Conservation (phyloP, 2,888 invertebrate genomes). For the Allophyes oxyacanthae region DNA sequence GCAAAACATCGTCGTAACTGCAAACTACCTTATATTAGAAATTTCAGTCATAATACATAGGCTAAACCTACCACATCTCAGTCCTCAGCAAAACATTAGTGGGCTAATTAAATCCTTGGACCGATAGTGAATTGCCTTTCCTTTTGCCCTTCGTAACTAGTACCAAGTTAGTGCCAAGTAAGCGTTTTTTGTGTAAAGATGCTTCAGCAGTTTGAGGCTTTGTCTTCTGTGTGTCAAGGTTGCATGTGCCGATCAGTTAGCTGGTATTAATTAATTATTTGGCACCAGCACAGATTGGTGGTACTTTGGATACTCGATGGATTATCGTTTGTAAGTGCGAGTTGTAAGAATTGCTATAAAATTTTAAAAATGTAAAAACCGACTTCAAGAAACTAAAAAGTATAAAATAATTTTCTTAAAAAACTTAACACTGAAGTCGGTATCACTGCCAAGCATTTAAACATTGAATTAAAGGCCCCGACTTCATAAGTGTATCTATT, state of each 20-base stretch:
- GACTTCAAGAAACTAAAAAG: too few species aligned
- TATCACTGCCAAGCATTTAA: too few species aligned
- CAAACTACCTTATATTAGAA: too few species aligned
- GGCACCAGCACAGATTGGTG: conserved; percentile 2
- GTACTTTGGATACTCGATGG: conserved; percentile 3
- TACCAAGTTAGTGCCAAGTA: conserved; percentile 7
- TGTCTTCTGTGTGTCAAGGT: conserved; percentile 33
- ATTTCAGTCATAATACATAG: too few species aligned
- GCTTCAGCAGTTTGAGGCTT: not conserved
- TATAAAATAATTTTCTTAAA: too few species aligned
- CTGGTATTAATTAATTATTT: conserved; percentile 34
- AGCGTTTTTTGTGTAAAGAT: conserved; percentile 11
- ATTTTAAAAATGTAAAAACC: too few species aligned
- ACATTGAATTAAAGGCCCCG: too few species aligned
- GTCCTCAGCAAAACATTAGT: not conserved
- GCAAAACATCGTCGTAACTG: too few species aligned
- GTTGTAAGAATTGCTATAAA: too few species aligned
- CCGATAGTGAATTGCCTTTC: conserved; percentile 1
- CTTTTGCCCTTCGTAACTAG: conserved; percentile 4
- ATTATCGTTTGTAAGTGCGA: not conserved
- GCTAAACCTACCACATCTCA: too few species aligned
- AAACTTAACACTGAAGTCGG: too few species aligned
- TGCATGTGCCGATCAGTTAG: conserved; percentile 24
- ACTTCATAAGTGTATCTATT: too few species aligned
- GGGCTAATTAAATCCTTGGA: not conserved